Percentiles rank a stretch among this genome's conserved stretches.
Evolutionary conservation across 2,113 vertebrate species (phyloP).

Genomic region (Columba janthina): DNA sequence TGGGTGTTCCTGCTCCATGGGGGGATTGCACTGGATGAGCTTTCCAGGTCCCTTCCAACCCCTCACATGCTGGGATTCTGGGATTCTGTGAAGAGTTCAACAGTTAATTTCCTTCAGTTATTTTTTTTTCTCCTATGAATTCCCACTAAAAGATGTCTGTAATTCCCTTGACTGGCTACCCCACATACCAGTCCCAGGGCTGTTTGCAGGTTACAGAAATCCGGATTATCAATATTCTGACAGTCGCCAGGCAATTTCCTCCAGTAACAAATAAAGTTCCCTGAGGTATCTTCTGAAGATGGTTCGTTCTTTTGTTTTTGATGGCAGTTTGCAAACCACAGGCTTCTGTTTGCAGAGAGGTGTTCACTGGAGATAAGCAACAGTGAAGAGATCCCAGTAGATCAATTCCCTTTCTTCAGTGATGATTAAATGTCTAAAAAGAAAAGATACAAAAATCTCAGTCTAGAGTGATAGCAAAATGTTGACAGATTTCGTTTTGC

Average conservation of each 20-base stretch:
- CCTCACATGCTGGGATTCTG: too few relatives aligned
- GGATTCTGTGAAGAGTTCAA: background rate
- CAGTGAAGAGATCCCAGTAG: background rate
- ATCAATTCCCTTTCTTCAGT: constrained; percentile 29
- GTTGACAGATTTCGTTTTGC: background rate
- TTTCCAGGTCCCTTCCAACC: too few relatives aligned
- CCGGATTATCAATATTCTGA: background rate
- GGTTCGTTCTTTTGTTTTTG: background rate
- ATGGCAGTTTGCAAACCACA: constrained; percentile 4
- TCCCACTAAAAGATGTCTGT: background rate
- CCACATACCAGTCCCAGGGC: background rate
- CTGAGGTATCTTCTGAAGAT: background rate
- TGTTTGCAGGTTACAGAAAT: background rate
- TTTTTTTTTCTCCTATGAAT: background rate
- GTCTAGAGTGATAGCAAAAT: background rate
- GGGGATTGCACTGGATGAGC: too few relatives aligned
- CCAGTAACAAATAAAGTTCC: background rate
- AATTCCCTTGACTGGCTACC: background rate
- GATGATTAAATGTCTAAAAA: constrained; percentile 44
- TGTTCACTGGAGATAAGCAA: background rate
- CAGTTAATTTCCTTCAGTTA: background rate
- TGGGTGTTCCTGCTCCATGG: too few relatives aligned
- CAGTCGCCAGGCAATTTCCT: background rate
- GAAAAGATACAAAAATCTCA: constrained; percentile 2
- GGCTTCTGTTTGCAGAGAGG: background rate